Evolutionary conservation across 2,113 vertebrate genomes (phyloP), one percentile per base, ranked within the genome.

Genomic region (Seriola dumerili): DNA sequence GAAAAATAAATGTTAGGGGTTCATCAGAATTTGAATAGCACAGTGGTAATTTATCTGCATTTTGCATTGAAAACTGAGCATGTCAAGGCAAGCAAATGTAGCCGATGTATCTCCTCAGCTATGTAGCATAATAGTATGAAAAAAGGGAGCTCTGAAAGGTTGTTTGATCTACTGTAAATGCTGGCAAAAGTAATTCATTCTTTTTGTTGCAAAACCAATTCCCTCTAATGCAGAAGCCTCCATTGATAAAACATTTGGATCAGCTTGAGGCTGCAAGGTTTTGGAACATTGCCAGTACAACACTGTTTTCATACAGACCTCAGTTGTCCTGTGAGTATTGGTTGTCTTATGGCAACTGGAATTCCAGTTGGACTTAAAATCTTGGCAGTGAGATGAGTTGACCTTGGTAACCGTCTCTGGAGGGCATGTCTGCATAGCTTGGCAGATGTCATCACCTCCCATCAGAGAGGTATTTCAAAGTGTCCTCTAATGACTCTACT

Each of bases 371-470:
- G 76, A 84, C 87, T 55, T 44, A 78, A 75, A 74, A 58, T 86
- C 85, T 87, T 94, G 88, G 88, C 89, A 91, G 86, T 34, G 69
- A 67, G 81, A 89, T 76, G 88, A 90, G 83, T 90, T 94, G 92
- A 96, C 93, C 93, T 89, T 84, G 84, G 91, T 84, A 84, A 77
- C 50, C 68, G 17, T 91, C 88, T 90, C 92, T 76, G 86, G 74
- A 85, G 91, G 91, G 90, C 89, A 91, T 84, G 91, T 93, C 92
- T 90, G 81, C 93, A 85, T 91, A 90, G 85, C 84, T 91, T 83
- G 91, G 84, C 92, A 92, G 87, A 89, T 94, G 92, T 95, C 91
- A 94, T 91, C 91, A 72, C 92, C 91, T 81, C 73, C 88, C 88
- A 87, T 91, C 92, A 92, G 55, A 81, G 85, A 91, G 78, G 87